Percentiles rank a stretch among this genome's conserved stretches.
Evolutionary conservation across 2,797 vertebrate species (phyloP).

Genomic region (Cheirogaleus major): DNA sequence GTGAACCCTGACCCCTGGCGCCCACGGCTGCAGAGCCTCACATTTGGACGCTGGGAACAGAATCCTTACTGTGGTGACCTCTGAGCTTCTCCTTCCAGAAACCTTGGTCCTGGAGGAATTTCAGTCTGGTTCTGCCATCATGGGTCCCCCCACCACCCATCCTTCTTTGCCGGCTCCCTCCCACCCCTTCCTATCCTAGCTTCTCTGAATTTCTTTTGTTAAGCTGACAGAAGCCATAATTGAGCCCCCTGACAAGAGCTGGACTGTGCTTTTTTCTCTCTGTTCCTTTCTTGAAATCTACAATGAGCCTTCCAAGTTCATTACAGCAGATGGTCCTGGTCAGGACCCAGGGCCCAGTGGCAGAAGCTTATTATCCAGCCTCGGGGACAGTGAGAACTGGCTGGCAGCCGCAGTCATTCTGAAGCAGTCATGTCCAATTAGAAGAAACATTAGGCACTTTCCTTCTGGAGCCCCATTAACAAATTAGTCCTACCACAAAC

Average conservation of each 20-base stretch:
- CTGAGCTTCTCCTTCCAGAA: conserved; percentile 79
- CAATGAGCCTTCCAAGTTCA: conserved; percentile 94
- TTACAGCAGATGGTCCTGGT: conserved; percentile 90
- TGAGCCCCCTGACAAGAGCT: conserved; percentile 89
- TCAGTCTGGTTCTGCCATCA: conserved; percentile 77
- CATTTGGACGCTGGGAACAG: conserved; percentile 53
- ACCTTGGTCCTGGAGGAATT: conserved; percentile 76
- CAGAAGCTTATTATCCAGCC: conserved; percentile 96
- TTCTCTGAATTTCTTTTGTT: conserved; percentile 74
- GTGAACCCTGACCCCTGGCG: not conserved
- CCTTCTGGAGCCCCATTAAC: conserved; percentile 88
- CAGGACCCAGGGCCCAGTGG: conserved; percentile 86
- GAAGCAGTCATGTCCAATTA: conserved; percentile 93
- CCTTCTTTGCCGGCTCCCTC: not conserved
- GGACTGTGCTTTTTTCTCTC: conserved; percentile 85
- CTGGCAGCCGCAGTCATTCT: conserved; percentile 87
- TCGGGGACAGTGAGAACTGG: conserved; percentile 94
- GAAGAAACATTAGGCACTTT: conserved; percentile 86
- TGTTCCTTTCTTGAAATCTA: conserved; percentile 83
- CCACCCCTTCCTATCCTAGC: not conserved
- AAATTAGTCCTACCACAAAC: conserved; percentile 90
- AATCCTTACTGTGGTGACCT: conserved; percentile 76
- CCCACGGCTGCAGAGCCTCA: not conserved
- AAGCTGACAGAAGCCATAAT: conserved; percentile 83
- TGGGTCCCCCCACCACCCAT: not conserved